Percentiles rank a stretch among this genome's conserved stretches.
Evolutionary conservation across 2,113 vertebrate genomes (phyloP).

Genomic region (Sigmodon hispidus): DNA sequence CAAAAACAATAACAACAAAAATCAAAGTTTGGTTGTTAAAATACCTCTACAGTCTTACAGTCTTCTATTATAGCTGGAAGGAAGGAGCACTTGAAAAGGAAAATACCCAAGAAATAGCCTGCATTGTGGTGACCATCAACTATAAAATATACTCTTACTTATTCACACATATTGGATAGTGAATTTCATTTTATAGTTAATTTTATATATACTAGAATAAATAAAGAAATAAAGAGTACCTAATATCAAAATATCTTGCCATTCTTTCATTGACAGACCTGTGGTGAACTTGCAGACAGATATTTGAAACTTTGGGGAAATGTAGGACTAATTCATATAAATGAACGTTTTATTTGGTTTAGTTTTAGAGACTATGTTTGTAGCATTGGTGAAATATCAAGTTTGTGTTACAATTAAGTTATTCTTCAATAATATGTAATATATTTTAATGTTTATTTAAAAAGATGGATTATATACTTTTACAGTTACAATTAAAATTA

Average conservation of each 20-base stretch:
- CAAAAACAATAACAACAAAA: background rate
- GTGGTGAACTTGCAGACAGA: background rate
- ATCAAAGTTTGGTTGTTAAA: background rate
- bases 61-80: background rate
- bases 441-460: background rate
- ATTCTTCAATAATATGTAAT: background rate
- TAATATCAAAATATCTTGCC: background rate
- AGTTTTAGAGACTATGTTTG: background rate
- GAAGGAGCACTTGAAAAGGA: background rate
- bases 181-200: background rate
- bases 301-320: background rate
- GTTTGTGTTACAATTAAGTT: background rate
- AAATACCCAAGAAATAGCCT: background rate
- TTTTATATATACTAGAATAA: background rate
- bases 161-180: background rate
- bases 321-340: background rate
- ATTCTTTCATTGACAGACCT: background rate
- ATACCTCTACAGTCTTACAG: accelerated
- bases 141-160: background rate
- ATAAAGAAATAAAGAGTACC: background rate
- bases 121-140: background rate
- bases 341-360: background rate
- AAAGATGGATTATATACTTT: background rate
- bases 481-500: conserved; percentile 3
- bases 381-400: background rate